phyloP scores from a whole-genome alignment of 37 sponge, comb jelly and placozoan species.

The Cladorhizidae sp. region DNA sequence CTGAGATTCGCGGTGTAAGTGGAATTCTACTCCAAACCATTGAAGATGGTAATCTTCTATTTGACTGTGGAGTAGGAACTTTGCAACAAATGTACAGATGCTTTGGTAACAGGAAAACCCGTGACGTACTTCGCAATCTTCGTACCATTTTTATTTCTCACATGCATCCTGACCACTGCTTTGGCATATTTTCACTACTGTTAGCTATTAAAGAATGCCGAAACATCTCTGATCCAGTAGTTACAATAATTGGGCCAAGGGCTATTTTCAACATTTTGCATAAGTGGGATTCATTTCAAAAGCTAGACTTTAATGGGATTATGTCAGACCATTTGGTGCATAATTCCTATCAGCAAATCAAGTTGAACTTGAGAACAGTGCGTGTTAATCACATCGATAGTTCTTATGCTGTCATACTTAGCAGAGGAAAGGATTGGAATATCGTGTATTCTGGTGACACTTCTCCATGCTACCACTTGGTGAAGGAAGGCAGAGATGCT shows the following conservation, averaged over 20 bases:
- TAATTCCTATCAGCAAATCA: not conserved
- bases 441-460: slow-evolving; percentile 96
- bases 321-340: not conserved
- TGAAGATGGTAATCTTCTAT: slow-evolving; percentile 25
- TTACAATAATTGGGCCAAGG: not conserved
- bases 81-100: slow-evolving; percentile 76
- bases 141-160: slow-evolving; percentile 84
- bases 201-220: slow-evolving; percentile 18
- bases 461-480: slow-evolving; percentile 74
- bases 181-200: slow-evolving; percentile 61
- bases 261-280: too few relatives aligned
- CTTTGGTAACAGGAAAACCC: slow-evolving; percentile 42
- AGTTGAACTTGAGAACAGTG: slow-evolving; percentile 40
- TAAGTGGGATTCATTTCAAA: slow-evolving; percentile 18
- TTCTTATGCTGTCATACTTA: slow-evolving; percentile 70
- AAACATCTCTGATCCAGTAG: not conserved
- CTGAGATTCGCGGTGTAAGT: slow-evolving; percentile 80
- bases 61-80: slow-evolving; percentile 94
- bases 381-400: slow-evolving; percentile 72
- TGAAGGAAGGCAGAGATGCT: slow-evolving; percentile 67
- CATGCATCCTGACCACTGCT: slow-evolving; percentile 89
- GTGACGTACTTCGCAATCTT: slow-evolving; percentile 64
- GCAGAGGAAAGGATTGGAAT: slow-evolving; percentile 55
- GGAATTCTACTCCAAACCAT: slow-evolving; percentile 68
- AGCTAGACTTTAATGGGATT: slow-evolving; percentile 10